Percentiles rank a stretch among this genome's conserved stretches.
These are phyloP conservation scores for Casuarius casuarius DNA, from an alignment of 2,113 vertebrate genomes.

Conservation along the genomic window DNA sequence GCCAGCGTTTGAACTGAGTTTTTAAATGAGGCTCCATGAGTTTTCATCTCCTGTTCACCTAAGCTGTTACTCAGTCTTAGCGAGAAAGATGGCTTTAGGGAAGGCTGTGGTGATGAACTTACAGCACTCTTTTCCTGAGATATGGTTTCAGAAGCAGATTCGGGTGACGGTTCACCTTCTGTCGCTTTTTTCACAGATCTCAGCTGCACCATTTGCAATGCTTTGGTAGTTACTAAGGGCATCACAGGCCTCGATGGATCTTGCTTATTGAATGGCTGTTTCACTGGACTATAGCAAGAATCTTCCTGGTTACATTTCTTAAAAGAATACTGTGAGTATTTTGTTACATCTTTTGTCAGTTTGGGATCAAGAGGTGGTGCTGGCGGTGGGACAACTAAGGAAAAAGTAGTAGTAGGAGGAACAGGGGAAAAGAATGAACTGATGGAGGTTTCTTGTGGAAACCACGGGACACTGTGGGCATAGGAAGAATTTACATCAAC, in stretches of 20 bases:
- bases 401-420: constrained; percentile 37
- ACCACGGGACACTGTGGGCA: constrained; percentile 67
- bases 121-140: constrained; percentile 77
- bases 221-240: constrained; percentile 89
- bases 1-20: constrained; percentile 70
- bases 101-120: constrained; percentile 39
- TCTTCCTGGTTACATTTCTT: constrained; percentile 35
- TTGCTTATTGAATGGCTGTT: constrained; percentile 56
- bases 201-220: constrained; percentile 89
- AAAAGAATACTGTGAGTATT: constrained; percentile 56
- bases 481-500: constrained; percentile 67
- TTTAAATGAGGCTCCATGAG: constrained; percentile 73
- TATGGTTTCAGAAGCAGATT: constrained; percentile 41
- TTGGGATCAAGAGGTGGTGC: constrained; percentile 78
- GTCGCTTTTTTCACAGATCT: constrained; percentile 83
- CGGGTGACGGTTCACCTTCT: constrained; percentile 41
- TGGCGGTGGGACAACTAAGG: constrained; percentile 61
- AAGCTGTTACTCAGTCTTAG: constrained; percentile 74
- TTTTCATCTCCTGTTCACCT: constrained; percentile 71
- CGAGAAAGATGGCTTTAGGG: constrained; percentile 75
- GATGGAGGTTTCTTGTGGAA: constrained; percentile 12
- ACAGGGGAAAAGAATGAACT: constrained; percentile 58
- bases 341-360: constrained; percentile 71
- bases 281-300: constrained; percentile 37
- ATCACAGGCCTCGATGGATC: constrained; percentile 72